Conservation (phyloP, 2,888 invertebrate species). For the Limnephilus lunatus region DNA sequence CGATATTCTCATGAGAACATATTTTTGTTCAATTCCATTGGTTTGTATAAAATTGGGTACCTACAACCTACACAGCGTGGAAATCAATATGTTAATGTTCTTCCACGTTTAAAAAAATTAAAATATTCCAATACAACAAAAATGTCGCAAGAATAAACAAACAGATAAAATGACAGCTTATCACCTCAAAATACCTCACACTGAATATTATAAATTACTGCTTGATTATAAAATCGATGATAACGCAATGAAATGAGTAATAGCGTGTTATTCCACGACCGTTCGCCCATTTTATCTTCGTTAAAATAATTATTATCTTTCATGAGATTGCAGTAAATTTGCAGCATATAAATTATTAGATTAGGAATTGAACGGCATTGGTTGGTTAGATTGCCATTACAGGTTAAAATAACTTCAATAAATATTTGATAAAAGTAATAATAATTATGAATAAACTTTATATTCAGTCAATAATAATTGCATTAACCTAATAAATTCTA, state of each 20-base stretch:
- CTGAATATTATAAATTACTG: background rate
- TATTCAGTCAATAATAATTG: background rate
- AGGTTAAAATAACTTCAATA: background rate
- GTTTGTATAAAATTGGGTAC: background rate
- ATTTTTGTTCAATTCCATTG: background rate
- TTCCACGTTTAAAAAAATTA: background rate
- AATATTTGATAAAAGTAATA: background rate
- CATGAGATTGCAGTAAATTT: background rate
- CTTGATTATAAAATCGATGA: background rate
- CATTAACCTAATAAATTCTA: background rate
- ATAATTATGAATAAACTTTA: background rate
- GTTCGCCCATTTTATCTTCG: conserved; percentile 2
- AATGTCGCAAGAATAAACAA: background rate
- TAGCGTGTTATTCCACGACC: background rate
- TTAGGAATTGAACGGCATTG: background rate
- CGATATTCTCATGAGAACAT: background rate
- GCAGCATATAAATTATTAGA: background rate
- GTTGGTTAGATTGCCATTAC: background rate
- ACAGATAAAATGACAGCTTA: conserved; percentile 2
- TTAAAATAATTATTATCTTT: background rate
- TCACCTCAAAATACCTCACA: background rate
- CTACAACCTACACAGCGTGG: background rate
- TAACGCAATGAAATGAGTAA: background rate
- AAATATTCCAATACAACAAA: background rate
- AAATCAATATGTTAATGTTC: background rate